These are phyloP conservation scores for Nomada hirtipes DNA, from an alignment of 2,888 invertebrate species.

Conservation along the genomic window DNA sequence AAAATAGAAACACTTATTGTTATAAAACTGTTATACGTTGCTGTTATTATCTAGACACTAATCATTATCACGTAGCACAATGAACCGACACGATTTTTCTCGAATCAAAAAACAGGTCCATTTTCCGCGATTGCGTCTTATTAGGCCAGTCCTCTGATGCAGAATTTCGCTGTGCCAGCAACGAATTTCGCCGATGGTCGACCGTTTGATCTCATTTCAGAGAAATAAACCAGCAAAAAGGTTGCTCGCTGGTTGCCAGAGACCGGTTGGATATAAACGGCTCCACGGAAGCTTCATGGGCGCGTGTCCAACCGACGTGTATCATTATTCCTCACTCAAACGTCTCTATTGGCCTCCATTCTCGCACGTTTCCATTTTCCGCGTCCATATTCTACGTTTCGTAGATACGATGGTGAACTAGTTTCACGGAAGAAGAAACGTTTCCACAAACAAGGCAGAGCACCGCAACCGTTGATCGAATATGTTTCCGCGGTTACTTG, in stretches of 20 bases:
- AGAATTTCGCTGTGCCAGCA: constrained; percentile 47
- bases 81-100: too few species aligned
- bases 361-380: not conserved
- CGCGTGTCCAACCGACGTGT: constrained; percentile 75
- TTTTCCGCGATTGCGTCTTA: constrained; percentile 22
- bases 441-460: not conserved
- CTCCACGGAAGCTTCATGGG: constrained; percentile 74
- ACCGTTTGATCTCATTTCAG: constrained; percentile 74
- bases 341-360: constrained; percentile 70
- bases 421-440: not conserved
- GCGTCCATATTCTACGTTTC: constrained; percentile 14
- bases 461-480: not conserved
- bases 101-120: too few species aligned
- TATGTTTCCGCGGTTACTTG: not conserved
- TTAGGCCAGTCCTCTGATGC: constrained; percentile 38
- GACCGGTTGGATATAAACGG: constrained; percentile 73
- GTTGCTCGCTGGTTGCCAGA: constrained; percentile 58
- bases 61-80: too few species aligned
- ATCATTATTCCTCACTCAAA: constrained; percentile 75
- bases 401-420: not conserved
- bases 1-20: too few species aligned
- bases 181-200: constrained; percentile 71
- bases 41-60: too few species aligned
- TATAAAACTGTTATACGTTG: too few species aligned
- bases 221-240: constrained; percentile 63